Base-by-base conservation (phyloP, 2,797 vertebrate species). In the Menidia menidia region DNA sequence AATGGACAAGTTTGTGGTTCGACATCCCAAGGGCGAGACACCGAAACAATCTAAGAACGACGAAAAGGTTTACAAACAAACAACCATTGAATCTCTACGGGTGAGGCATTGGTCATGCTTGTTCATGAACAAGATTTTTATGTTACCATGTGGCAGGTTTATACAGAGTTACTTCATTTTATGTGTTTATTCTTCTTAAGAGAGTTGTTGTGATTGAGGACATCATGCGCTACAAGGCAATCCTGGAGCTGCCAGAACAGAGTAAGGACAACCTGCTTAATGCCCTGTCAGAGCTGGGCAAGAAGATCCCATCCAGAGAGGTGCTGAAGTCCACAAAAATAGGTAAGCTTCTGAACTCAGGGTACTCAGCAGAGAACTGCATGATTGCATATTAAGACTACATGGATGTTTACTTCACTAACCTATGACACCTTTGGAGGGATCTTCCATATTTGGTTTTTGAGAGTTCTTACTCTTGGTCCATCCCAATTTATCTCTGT, bases 161-260 rank as follows among this genome's bases (percentile, higher is more conserved):
- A 9, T n/a, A 9, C 4, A 11, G 2, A 31, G 9, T 43, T 41
- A 8, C 4, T 9, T 15, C 4, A 2, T 5, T 80, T 16, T 84
- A 39, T 80, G 18, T 84, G 35, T 83, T 71, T 79, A 18, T 68
- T 47, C 30, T 53, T 30, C 5, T 53, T 4, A 86, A 99, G 98
- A 96, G 98, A 88, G 97, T 99, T 85, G 97, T 99, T 78, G 97
- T 99, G 69, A 91, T 99, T 78, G 97, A 99, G 88, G 97, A 99
- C 77, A 96, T 99, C 84, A 90, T 95, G 91, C 94, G 96, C 73
- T 97, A 92, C 92, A 99, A 97, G 75, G 94, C 95, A 60, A 93
- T 94, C 47, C 81, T 99, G 69, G 96, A 98, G 81, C 92, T 99
- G 62, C 95, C 96, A 67, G 86, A 86, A 16, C 98, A 99, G 81